phyloP scores from a whole-genome alignment of 2,113 vertebrate genomes.

The Hypanus sabinus region DNA sequence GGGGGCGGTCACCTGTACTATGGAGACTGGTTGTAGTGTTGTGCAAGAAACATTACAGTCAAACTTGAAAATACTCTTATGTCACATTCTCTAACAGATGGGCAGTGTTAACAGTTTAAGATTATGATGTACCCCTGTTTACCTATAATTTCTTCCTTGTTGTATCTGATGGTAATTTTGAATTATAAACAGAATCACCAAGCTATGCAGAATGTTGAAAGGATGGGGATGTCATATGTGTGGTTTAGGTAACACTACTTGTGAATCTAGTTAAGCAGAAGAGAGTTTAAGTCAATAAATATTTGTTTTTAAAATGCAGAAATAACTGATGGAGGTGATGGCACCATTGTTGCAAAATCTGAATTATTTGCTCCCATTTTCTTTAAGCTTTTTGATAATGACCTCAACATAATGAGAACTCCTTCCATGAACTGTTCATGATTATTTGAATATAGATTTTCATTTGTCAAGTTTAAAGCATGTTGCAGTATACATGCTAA shows the following conservation, averaged over 20 bases:
- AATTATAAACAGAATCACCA: neutral
- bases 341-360: neutral
- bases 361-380: neutral
- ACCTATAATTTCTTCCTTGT: neutral
- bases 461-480: neutral
- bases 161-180: neutral
- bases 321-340: neutral
- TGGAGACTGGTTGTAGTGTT: no score
- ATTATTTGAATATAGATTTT: neutral
- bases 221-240: slow-evolving; percentile 23
- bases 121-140: neutral
- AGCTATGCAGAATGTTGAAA: slow-evolving; percentile 33
- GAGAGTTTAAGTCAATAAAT: neutral
- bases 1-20: neutral
- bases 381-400: neutral
- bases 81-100: neutral
- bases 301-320: neutral
- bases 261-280: neutral
- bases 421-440: neutral
- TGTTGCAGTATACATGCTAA: neutral
- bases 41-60: neutral
- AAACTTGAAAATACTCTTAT: neutral
- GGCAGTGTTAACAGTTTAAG: neutral
- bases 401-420: neutral
- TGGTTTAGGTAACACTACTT: neutral